phyloP scores from a whole-genome alignment of 2,797 vertebrate genomes.

The Hydrocynus forskahlii region DNA sequence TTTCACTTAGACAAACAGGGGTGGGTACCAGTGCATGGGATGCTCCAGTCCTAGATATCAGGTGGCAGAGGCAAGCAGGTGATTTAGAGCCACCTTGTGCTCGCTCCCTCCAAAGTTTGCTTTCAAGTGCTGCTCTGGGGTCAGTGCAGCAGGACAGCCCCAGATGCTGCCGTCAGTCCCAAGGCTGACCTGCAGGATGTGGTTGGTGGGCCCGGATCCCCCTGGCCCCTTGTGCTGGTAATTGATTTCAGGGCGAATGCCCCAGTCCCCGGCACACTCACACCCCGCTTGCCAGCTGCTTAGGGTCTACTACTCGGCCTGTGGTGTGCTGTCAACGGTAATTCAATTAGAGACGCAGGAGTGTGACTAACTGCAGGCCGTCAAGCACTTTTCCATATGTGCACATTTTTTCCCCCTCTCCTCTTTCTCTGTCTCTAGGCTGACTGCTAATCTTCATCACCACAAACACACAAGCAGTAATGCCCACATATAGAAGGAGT shows the following conservation, averaged over 20 bases:
- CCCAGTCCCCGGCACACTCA: conserved; percentile 61
- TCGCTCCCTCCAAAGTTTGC: conserved; percentile 65
- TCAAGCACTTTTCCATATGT: conserved; percentile 89
- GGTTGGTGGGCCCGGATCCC: conserved; percentile 67
- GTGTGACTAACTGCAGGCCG: conserved; percentile 86
- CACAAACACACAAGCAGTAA: conserved; percentile 30
- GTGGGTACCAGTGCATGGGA: conserved; percentile 64
- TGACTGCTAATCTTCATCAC: conserved; percentile 45
- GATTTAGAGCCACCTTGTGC: conserved; percentile 76
- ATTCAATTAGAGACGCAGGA: conserved; percentile 91
- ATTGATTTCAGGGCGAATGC: conserved; percentile 88
- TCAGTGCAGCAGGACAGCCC: conserved; percentile 72
- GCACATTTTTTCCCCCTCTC: conserved; percentile 38
- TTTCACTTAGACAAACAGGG: conserved; percentile 18
- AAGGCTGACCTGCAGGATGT: conserved; percentile 78
- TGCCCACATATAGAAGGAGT: conserved; percentile 34
- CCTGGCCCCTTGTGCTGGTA: conserved; percentile 73
- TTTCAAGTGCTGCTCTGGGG: conserved; percentile 79
- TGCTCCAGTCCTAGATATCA: conserved; percentile 64
- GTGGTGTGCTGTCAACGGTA: conserved; percentile 88
- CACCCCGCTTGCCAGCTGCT: conserved; percentile 73
- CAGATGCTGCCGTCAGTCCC: conserved; percentile 91
- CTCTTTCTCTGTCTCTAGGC: conserved; percentile 8
- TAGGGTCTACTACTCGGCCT: conserved; percentile 76
- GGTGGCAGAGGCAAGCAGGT: conserved; percentile 63